Evolutionary conservation across 2,888 invertebrate genomes (phyloP).

Genomic region (Cheilosia pagana): DNA sequence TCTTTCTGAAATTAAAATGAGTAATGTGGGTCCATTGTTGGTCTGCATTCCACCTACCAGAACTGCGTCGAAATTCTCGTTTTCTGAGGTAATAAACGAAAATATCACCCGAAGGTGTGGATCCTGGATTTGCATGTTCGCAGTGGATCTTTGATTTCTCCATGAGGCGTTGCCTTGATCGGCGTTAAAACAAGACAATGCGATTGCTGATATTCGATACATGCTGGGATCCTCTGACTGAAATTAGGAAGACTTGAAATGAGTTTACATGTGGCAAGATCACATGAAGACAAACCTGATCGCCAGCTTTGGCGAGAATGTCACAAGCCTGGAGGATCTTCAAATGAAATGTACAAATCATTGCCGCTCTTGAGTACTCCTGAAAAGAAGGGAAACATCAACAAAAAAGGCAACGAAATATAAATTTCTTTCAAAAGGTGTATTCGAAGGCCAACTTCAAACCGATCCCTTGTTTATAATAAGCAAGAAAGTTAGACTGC

Average conservation of each 20-base stretch:
- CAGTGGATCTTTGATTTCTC: constrained; percentile 89
- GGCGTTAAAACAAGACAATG: constrained; percentile 93
- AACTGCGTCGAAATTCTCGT: constrained; percentile 89
- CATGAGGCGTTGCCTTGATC: constrained; percentile 90
- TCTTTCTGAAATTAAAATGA: constrained; percentile 86
- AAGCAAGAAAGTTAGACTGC: too few species aligned
- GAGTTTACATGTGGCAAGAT: background rate
- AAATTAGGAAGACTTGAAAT: background rate
- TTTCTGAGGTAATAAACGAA: constrained; percentile 93
- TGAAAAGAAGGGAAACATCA: constrained; percentile 76
- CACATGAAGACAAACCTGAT: constrained; percentile 76
- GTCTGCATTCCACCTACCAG: constrained; percentile 85
- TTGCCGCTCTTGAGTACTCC: constrained; percentile 92
- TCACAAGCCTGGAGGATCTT: constrained; percentile 93
- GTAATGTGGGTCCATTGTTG: background rate
- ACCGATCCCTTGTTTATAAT: too few species aligned
- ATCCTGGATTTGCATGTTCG: constrained; percentile 92
- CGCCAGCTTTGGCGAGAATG: constrained; percentile 90
- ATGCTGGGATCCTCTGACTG: constrained; percentile 80
- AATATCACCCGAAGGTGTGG: constrained; percentile 96
- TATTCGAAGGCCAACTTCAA: too few species aligned
- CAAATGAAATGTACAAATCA: constrained; percentile 95
- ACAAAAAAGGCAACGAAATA: too few species aligned
- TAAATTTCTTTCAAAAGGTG: too few species aligned
- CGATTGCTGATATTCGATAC: constrained; percentile 88